Percentiles rank a stretch among this genome's conserved stretches.
Evolutionary conservation across 2,888 invertebrate genomes (phyloP).

Genomic region (Helleia helle): DNA sequence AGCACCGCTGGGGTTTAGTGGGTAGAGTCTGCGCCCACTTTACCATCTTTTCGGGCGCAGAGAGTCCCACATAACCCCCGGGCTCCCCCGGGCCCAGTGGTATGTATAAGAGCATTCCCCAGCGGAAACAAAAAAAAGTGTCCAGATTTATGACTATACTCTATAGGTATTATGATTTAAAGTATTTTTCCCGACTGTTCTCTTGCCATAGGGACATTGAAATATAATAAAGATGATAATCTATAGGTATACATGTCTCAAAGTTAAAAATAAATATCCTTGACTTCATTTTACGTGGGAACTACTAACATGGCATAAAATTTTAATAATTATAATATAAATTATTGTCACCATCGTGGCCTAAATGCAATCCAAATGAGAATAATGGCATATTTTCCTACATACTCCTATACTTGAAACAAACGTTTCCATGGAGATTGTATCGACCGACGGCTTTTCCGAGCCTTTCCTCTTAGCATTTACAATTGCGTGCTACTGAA

Average conservation of each 20-base stretch:
- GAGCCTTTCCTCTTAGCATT: conserved; percentile 63
- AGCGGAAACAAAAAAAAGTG: too few species aligned
- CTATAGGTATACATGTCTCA: background rate
- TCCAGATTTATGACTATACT: too few species aligned
- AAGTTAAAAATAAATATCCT: background rate
- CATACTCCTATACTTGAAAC: conserved; percentile 59
- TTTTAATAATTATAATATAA: conserved; percentile 28
- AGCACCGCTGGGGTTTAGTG: too few species aligned
- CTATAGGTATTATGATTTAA: too few species aligned
- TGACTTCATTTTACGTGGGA: background rate
- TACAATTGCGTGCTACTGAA: conserved; percentile 64
- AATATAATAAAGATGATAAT: too few species aligned
- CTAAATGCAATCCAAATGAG: conserved; percentile 68
- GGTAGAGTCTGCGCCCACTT: too few species aligned
- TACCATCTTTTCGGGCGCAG: too few species aligned
- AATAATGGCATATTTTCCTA: conserved; percentile 33
- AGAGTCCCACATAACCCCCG: too few species aligned
- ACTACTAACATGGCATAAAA: conserved; percentile 5
- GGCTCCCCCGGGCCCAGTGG: too few species aligned
- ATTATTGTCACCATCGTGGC: conserved; percentile 45
- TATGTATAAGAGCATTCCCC: too few species aligned
- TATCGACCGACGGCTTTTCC: conserved; percentile 71
- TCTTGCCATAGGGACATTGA: too few species aligned
- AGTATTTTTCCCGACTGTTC: too few species aligned
- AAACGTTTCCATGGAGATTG: conserved; percentile 61